Evolutionary conservation across 2,113 vertebrate genomes (phyloP), one percentile per base, ranked within the genome.

Genomic region (Heliornis fulica): DNA sequence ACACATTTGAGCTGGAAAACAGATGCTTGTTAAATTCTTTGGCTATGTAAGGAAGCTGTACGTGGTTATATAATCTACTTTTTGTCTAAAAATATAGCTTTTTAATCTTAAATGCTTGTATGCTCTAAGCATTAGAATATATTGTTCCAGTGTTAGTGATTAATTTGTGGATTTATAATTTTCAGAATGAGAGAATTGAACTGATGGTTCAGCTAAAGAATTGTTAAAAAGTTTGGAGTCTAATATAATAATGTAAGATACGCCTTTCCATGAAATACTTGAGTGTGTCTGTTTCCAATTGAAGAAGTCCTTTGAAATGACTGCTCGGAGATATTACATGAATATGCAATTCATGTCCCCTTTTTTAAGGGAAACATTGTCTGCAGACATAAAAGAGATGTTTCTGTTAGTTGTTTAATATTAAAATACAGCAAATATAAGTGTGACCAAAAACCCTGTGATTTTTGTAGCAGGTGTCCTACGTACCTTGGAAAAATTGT

Each of bases 11-110:
- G 86, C 92, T 97, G 95, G 88, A 97, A 96, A 97, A 96, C 97
- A 97, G 95, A 96, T 96, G 96, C 85, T 95, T 96, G 94, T 96
- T 97, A 95, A 97, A 96, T 97, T 96, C 88, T 94, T 97, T 92
- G 94, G 86, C 96, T 92, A 34, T 96, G 94, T 96, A 89, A 96
- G 79, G 94, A 93, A 92, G 92, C 85, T 77, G 85, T 95, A 93
- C 87, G 83, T 83, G 92, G 85, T 96, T 97, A 96, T 91, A 90
- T 96, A 96, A 97, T 92, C 81, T 94, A 83, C 46, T 81, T 95
- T 80, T 93, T 93, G 79, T 68, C 88, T 90, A 88, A 96, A 96
- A 95, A 82, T 86, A 85, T 0, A 92, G 40, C 68, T 88, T 95
- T 96, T 88, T 93, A 85, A 78, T 93, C 68, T 64, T 91, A 90